Evolutionary conservation across 37 sponge, comb jelly and placozoan species (phyloP).

Genomic region (Hormiphora californensis): DNA sequence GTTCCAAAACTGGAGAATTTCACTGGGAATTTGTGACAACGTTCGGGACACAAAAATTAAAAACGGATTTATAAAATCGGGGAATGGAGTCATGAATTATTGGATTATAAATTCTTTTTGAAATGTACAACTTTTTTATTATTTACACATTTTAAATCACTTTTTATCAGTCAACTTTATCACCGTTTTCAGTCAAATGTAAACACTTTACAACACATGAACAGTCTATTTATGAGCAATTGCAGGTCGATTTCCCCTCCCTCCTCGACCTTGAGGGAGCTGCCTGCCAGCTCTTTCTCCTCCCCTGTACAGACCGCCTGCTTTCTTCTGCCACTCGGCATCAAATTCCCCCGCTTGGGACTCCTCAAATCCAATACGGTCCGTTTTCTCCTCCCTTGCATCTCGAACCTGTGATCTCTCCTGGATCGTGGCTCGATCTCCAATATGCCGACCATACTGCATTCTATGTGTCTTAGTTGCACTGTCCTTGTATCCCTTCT

Average conservation of each 20-base stretch:
- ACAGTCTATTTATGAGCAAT: no score
- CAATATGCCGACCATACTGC: constrained; percentile 40
- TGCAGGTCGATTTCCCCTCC: no score
- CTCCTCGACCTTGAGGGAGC: no score
- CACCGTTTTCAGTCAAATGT: not conserved
- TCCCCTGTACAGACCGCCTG: constrained; percentile 20
- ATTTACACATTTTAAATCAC: not conserved
- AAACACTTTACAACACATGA: no score
- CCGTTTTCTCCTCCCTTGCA: constrained; percentile 10
- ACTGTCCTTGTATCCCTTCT: constrained; percentile 45
- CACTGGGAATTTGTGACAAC: no score
- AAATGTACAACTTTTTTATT: no score
- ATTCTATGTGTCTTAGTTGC: constrained; percentile 33
- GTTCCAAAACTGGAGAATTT: no score
- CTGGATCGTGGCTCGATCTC: constrained; percentile 21
- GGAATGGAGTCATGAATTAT: no score
- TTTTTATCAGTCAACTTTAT: not conserved
- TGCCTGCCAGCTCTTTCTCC: no score
- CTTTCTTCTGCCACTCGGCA: not conserved
- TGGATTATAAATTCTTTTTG: no score
- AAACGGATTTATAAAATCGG: no score
- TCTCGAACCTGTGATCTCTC: constrained; percentile 51
- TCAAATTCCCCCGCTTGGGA: constrained; percentile 3
- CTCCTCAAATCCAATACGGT: not conserved
- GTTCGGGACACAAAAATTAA: no score